Conservation (phyloP, 2,797 vertebrate species). For the Urophycis tenuis region DNA sequence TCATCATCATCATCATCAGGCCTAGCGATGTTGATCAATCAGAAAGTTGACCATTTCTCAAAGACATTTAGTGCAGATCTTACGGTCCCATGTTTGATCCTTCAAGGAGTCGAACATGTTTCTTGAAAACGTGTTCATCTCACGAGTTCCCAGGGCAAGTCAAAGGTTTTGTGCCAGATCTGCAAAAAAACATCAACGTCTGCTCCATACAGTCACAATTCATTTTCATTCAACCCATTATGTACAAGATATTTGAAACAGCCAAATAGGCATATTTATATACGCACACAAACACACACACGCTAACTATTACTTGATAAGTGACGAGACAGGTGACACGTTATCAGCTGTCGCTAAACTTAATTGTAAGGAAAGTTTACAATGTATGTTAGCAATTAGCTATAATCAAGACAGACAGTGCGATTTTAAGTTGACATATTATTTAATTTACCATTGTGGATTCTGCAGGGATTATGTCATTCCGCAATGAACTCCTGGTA, state of each 20-base stretch:
- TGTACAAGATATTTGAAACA: too few species aligned
- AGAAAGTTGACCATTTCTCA: background rate
- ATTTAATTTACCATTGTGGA: constrained; percentile 36
- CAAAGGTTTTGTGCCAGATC: background rate
- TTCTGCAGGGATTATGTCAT: constrained; percentile 10
- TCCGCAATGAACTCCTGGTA: background rate
- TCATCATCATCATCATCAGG: background rate
- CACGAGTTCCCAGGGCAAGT: background rate
- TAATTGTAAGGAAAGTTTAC: background rate
- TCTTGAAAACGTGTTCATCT: constrained; percentile 38
- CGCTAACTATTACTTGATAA: too few species aligned
- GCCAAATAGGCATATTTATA: too few species aligned
- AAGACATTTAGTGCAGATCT: background rate
- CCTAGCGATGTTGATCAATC: background rate
- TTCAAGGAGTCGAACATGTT: constrained; percentile 63
- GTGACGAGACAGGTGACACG: too few species aligned
- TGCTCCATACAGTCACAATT: background rate
- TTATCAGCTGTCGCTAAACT: background rate
- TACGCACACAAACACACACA: too few species aligned
- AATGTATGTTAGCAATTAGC: background rate
- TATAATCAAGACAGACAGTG: background rate
- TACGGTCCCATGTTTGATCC: constrained; percentile 63
- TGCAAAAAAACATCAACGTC: background rate
- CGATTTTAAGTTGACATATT: background rate
- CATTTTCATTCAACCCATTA: too few species aligned